Evolutionary conservation across 2,797 vertebrate genomes (phyloP), one percentile per base, ranked within the genome.

Genomic region (Schizopygopsis malacanthus): DNA sequence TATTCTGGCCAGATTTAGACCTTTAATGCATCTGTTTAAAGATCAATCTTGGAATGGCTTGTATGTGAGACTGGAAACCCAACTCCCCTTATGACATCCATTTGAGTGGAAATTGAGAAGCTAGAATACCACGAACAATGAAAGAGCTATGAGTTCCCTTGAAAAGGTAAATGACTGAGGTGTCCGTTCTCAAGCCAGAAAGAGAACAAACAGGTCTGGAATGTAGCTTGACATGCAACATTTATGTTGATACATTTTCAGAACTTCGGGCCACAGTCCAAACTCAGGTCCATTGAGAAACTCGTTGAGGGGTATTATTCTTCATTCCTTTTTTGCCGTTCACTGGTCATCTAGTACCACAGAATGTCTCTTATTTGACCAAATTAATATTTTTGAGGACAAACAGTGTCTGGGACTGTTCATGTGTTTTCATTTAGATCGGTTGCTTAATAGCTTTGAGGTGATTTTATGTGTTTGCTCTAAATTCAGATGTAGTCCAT

Each of bases 131-230:
- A 75, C 45, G 25, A 67, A 81, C 54, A 28, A 39, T 81, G 67
- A 73, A 80, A 50, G 56, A 81, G 70, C 45, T 39, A 28, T 25
- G 59, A 59, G 67, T 81, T 80, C 9, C 50, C 22, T 54, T 81
- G 16, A 85, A 85, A 33, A 28, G 70, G 78, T 73, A 81, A 72
- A 85, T 71, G 75, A 79, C 67, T 50, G 54, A 59, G 20, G 84
- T 72, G 69, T 81, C 69, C 43, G 1, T 85, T 80, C 69, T 72
- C 43, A 65, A 85, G 54, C 54, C 69, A 61, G 25, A 85, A 73
- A 83, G 59, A 50, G 43, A 72, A 70, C 41, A 45, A 70, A 73
- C 37, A 59, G 54, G 12, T 52, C 41, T 80, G 84, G 84, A 85
- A 85, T 85, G 84, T 71, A 25, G 76, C 54, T 71, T 79, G 76